Evolutionary conservation across 2,888 invertebrate species (phyloP).

Genomic region (Drosophila limbata): DNA sequence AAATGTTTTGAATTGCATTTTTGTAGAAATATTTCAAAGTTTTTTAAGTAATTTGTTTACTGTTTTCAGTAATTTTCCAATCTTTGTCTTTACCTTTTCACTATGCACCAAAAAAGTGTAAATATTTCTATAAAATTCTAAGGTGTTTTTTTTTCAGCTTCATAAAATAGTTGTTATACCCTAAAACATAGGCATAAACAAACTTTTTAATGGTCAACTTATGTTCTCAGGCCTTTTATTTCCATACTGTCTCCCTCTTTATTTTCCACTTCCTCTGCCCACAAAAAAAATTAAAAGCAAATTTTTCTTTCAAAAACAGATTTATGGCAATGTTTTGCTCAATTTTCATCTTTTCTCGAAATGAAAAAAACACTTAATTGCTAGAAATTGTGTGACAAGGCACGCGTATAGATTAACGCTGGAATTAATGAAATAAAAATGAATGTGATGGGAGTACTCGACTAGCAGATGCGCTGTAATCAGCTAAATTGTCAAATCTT

Average conservation of each 20-base stretch:
- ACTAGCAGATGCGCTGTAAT: slow-evolving; percentile 5
- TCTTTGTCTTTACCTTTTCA: neutral
- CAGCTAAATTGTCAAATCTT: neutral
- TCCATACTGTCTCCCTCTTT: neutral
- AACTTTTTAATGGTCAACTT: slow-evolving; percentile 57
- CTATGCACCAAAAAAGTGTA: neutral
- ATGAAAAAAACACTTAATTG: slow-evolving; percentile 50
- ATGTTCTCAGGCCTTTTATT: slow-evolving; percentile 11
- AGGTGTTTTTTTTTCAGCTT: no score
- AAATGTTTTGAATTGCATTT: neutral
- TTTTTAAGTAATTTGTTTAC: neutral
- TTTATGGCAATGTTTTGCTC: slow-evolving; percentile 35
- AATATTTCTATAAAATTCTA: neutral
- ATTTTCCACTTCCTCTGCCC: neutral
- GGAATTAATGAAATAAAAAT: slow-evolving; percentile 17
- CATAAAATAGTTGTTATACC: neutral
- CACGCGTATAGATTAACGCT: slow-evolving; percentile 47
- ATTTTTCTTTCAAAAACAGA: slow-evolving; percentile 25
- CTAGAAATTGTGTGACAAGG: slow-evolving; percentile 29
- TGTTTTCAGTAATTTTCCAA: neutral
- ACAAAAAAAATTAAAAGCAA: neutral
- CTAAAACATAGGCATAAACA: slow-evolving; percentile 3
- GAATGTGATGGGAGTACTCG: no score
- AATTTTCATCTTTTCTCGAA: slow-evolving; percentile 41
- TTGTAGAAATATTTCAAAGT: neutral